Percentiles rank a stretch among this genome's conserved stretches.
Evolutionary conservation across 2,797 vertebrate species (phyloP).

Genomic region (Sebastes oblongus): DNA sequence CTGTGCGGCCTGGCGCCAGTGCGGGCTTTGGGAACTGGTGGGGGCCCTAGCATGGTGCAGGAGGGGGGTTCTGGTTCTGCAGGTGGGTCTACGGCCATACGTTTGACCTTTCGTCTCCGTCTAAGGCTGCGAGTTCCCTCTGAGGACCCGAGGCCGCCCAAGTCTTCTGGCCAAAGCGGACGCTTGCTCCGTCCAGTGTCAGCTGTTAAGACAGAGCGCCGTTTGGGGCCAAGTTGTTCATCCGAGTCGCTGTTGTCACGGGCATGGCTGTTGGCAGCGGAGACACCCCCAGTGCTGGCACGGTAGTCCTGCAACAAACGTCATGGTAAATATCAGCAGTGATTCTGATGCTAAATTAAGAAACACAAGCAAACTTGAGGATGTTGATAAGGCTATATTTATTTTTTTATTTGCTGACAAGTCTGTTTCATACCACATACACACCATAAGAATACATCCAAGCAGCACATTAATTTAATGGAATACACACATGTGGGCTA

Average conservation of each 20-base stretch:
- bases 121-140: constrained; percentile 88
- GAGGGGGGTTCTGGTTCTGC: constrained; percentile 78
- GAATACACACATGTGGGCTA: too few species aligned
- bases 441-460: too few species aligned
- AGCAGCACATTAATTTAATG: too few species aligned
- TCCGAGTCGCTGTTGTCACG: constrained; percentile 97
- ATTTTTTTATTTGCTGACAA: too few species aligned
- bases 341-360: constrained; percentile 24
- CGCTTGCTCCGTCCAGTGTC: constrained; percentile 88
- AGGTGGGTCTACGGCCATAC: constrained; percentile 95
- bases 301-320: constrained; percentile 87
- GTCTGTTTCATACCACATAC: too few species aligned
- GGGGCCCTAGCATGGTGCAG: constrained; percentile 81
- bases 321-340: constrained; percentile 11
- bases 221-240: constrained; percentile 93
- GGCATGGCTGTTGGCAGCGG: constrained; percentile 82
- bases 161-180: constrained; percentile 92
- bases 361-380: background rate
- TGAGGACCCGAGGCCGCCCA: constrained; percentile 78
- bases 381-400: background rate
- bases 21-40: constrained; percentile 83
- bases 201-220: constrained; percentile 85
- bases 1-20: constrained; percentile 81
- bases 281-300: constrained; percentile 74
- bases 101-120: constrained; percentile 93